Conservation (phyloP, 2,888 invertebrate species). For the Drepana falcataria region DNA sequence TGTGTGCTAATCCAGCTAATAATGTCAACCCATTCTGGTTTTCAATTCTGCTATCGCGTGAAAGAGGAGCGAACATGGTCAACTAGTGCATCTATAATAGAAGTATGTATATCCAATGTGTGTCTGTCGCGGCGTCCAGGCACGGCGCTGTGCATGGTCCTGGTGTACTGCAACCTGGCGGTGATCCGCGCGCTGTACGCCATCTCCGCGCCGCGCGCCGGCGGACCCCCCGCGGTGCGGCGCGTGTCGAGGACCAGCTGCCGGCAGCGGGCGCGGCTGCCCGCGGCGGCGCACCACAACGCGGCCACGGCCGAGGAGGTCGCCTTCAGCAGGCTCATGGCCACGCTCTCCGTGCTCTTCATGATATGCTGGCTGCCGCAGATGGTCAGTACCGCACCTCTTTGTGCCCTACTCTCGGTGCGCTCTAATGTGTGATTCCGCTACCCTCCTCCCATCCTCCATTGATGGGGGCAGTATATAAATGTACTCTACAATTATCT, state of each 20-base stretch:
- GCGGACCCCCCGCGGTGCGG: slow-evolving; percentile 45
- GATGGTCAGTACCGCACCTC: slow-evolving; percentile 80
- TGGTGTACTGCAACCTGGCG: slow-evolving; percentile 90
- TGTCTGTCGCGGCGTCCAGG: no score
- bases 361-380: slow-evolving; percentile 93
- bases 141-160: slow-evolving; percentile 83
- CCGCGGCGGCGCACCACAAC: slow-evolving; percentile 43
- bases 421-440: no score
- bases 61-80: no score
- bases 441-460: no score
- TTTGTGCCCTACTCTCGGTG: no score
- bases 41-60: no score
- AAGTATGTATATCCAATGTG: no score
- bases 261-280: slow-evolving; percentile 50
- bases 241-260: slow-evolving; percentile 62
- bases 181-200: slow-evolving; percentile 87
- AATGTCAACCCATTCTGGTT: no score
- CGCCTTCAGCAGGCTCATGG: slow-evolving; percentile 91
- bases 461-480: no score
- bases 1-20: no score
- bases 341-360: slow-evolving; percentile 88
- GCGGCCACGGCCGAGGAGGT: slow-evolving; percentile 88
- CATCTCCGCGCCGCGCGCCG: slow-evolving; percentile 63
- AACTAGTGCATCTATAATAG: no score
- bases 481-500: no score